Evolutionary conservation across 2,888 invertebrate genomes (phyloP).

Genomic region (Chironomus riparius): DNA sequence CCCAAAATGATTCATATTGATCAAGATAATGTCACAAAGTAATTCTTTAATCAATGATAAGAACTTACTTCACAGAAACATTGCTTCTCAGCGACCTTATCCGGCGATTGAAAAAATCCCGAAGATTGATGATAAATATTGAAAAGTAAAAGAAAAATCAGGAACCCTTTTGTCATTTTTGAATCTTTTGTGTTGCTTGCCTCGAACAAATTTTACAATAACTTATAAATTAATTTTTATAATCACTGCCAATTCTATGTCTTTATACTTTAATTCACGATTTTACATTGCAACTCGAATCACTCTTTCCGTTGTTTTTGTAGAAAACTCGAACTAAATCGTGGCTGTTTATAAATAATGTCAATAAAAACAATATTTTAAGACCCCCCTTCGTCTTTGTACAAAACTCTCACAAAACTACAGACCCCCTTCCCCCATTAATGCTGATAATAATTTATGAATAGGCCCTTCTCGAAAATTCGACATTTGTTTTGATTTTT

Average conservation of each 20-base stretch:
- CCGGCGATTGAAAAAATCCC: conserved; percentile 4
- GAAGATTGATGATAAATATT: not conserved
- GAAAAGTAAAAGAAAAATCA: conserved; percentile 13
- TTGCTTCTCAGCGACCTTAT: not conserved
- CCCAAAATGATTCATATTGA: too few species aligned
- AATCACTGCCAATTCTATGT: not conserved
- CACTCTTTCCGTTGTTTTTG: not conserved
- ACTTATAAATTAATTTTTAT: too few species aligned
- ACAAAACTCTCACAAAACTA: too few species aligned
- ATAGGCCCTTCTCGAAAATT: too few species aligned
- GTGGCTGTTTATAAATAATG: too few species aligned
- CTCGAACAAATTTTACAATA: not conserved
- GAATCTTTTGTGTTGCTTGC: not conserved
- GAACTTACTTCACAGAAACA: conserved; percentile 41
- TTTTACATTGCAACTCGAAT: not conserved
- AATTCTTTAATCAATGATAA: not conserved
- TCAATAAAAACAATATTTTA: too few species aligned
- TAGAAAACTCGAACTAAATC: too few species aligned
- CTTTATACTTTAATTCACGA: not conserved
- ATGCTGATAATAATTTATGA: too few species aligned
- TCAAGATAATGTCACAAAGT: not conserved
- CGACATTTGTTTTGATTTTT: too few species aligned
- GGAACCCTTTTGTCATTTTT: not conserved
- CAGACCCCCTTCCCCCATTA: too few species aligned
- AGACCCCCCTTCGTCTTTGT: too few species aligned